Conservation (phyloP, 2,888 invertebrate genomes). For the Cenopis cana region DNA sequence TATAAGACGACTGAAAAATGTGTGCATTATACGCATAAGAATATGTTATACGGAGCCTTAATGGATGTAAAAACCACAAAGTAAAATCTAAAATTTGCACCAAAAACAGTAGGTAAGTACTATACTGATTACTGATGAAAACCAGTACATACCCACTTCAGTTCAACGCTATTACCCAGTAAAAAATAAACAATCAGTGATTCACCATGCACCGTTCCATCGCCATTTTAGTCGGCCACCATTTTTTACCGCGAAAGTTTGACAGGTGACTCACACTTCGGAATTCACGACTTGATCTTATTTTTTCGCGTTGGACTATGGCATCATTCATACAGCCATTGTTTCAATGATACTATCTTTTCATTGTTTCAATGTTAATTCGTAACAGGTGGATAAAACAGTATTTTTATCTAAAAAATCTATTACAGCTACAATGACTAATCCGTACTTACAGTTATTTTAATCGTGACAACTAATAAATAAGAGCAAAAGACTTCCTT, state of each 20-base stretch:
- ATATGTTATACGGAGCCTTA: too few relatives aligned
- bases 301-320: conserved; percentile 37
- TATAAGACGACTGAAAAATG: too few relatives aligned
- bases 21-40: too few relatives aligned
- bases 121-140: not conserved
- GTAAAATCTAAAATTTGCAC: not conserved
- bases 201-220: conserved; percentile 47
- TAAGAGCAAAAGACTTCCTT: conserved; percentile 41
- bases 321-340: conserved; percentile 37
- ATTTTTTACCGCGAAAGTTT: conserved; percentile 72
- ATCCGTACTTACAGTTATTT: conserved; percentile 36
- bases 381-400: conserved; percentile 38
- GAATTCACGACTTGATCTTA: conserved; percentile 49
- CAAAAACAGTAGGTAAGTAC: conserved; percentile 18
- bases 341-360: conserved; percentile 39
- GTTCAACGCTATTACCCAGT: not conserved
- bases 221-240: conserved; percentile 47
- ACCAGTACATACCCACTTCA: conserved; percentile 2
- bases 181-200: conserved; percentile 45
- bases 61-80: too few relatives aligned
- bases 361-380: conserved; percentile 30
- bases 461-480: conserved; percentile 39
- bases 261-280: conserved; percentile 71
- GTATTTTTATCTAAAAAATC: conserved; percentile 27
- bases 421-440: conserved; percentile 33